Evolutionary conservation across 2,113 vertebrate genomes (phyloP).

Genomic region (Ovis canadensis): DNA sequence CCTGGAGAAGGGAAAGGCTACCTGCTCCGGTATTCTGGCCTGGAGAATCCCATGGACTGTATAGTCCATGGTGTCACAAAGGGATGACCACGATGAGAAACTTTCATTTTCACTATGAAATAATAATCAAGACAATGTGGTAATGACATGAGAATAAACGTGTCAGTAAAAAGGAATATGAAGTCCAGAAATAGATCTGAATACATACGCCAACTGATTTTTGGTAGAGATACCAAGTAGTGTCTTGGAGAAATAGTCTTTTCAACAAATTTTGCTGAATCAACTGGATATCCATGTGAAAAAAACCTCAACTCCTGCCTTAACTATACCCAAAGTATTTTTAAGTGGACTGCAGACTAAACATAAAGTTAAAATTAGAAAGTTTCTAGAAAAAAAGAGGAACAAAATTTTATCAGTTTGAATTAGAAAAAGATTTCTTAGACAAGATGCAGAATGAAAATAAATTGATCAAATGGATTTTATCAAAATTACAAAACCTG

Average conservation of each 20-base stretch:
- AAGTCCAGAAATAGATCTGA: background rate
- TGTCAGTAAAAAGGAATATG: background rate
- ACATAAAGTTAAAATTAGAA: background rate
- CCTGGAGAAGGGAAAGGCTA: background rate
- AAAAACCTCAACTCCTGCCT: background rate
- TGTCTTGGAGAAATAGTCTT: background rate
- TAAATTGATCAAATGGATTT: background rate
- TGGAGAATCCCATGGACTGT: background rate
- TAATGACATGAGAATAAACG: background rate
- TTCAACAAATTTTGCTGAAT: background rate
- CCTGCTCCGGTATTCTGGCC: background rate
- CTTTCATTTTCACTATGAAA: background rate
- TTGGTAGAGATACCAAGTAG: background rate
- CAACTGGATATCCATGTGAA: background rate
- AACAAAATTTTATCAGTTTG: background rate
- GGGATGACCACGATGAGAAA: background rate
- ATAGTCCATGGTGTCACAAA: background rate
- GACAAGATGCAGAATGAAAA: background rate
- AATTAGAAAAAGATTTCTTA: background rate
- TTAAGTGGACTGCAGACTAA: background rate
- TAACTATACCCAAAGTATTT: background rate
- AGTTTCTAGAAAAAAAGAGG: background rate
- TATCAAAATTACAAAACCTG: background rate
- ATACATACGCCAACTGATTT: background rate
- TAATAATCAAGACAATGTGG: background rate